These are phyloP conservation scores for Agapornis roseicollis DNA, from an alignment of 2,113 vertebrate species.

Conservation along the genomic window DNA sequence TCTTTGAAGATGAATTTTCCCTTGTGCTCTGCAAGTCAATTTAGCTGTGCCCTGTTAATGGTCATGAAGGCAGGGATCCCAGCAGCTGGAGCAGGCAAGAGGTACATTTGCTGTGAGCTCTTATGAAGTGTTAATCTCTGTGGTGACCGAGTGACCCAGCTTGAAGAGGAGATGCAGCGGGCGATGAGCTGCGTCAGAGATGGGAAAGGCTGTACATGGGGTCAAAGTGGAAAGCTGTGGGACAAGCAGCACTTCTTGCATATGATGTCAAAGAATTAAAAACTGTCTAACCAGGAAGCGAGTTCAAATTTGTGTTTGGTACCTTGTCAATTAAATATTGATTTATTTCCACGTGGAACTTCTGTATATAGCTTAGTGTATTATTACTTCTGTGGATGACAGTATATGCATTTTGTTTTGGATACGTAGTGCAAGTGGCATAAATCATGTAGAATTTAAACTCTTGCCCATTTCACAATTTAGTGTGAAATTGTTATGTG, in stretches of 20 bases:
- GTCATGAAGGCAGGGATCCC: not conserved
- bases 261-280: not conserved
- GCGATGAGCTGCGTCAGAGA: not conserved
- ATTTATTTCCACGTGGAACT: not conserved
- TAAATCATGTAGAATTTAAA: slow-evolving; percentile 11
- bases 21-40: not conserved
- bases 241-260: not conserved
- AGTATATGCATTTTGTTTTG: not conserved
- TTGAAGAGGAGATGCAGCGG: not conserved
- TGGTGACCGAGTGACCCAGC: not conserved
- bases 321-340: not conserved
- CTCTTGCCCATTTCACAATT: not conserved
- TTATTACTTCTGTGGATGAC: not conserved
- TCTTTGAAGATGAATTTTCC: not conserved
- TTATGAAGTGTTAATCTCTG: not conserved
- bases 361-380: not conserved
- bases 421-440: not conserved
- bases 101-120: not conserved
- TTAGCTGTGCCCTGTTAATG: not conserved
- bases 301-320: not conserved
- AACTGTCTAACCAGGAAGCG: not conserved
- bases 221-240: not conserved
- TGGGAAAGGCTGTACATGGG: not conserved
- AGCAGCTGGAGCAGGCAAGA: not conserved
- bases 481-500: not conserved